phyloP scores from a whole-genome alignment of 2,888 invertebrate genomes.

The Polietes domitor region DNA sequence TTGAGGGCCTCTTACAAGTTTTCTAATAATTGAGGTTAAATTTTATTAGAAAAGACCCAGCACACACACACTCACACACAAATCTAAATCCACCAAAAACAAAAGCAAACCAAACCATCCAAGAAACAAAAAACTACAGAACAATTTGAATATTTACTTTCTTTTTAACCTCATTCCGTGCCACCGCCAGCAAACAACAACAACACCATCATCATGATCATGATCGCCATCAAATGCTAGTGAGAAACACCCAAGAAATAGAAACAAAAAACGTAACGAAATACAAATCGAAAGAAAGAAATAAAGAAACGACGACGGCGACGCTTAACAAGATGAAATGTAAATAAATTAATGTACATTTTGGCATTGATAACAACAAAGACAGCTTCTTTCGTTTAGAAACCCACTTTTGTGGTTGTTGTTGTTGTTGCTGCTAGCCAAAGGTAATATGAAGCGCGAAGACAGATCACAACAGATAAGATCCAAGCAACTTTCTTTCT shows the following conservation, averaged over 20 bases:
- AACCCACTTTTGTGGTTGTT: neutral
- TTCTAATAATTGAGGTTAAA: neutral
- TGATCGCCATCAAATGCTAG: no score
- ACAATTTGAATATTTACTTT: constrained; percentile 45
- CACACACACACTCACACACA: no score
- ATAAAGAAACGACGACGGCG: no score
- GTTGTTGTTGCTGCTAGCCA: neutral
- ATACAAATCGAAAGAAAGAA: neutral
- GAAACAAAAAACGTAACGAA: no score
- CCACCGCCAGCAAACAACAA: no score
- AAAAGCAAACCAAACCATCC: neutral
- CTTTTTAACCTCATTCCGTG: constrained; percentile 49
- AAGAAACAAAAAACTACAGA: neutral
- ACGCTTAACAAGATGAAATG: constrained; percentile 33
- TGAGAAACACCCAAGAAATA: neutral
- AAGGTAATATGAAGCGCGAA: neutral
- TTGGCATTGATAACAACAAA: constrained; percentile 31
- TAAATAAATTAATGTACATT: constrained; percentile 55
- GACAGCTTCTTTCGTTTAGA: constrained; percentile 36
- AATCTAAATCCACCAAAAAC: no score
- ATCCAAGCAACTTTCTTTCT: constrained; percentile 59
- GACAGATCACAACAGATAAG: neutral
- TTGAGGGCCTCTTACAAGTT: neutral
- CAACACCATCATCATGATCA: no score
- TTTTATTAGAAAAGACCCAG: no score